Percentiles rank a stretch among this genome's conserved stretches.
Conservation (phyloP, 2,113 vertebrate genomes). For the Python bivittatus region DNA sequence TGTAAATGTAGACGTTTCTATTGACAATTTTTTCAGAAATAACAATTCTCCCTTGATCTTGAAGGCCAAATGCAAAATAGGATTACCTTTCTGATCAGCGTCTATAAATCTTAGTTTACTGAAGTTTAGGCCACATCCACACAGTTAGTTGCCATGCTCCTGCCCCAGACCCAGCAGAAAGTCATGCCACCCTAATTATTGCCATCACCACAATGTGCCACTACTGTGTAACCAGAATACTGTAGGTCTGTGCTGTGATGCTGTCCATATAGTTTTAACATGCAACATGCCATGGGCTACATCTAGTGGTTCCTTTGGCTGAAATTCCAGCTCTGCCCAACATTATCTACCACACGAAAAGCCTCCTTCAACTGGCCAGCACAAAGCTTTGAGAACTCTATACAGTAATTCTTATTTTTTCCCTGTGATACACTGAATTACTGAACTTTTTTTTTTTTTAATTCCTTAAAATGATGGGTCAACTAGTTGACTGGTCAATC, state of each 20-base stretch:
- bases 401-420: not conserved
- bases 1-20: not conserved
- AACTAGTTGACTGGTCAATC: not conserved
- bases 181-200: not conserved
- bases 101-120: not conserved
- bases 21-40: not conserved
- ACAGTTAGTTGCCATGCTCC: not conserved
- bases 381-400: not conserved
- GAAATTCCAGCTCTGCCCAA: not conserved
- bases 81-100: not conserved
- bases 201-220: not conserved
- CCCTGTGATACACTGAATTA: not conserved
- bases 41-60: too few relatives aligned
- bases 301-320: not conserved
- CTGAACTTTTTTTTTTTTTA: not conserved
- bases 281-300: not conserved
- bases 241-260: not conserved
- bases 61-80: not conserved
- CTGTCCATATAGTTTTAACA: not conserved
- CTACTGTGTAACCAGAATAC: not conserved
- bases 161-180: not conserved
- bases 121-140: not conserved
- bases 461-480: not conserved
- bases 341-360: not conserved
- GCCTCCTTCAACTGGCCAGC: not conserved